These are phyloP conservation scores for Pelecanus crispus DNA, from an alignment of 2,113 vertebrate species.

Conservation along the genomic window DNA sequence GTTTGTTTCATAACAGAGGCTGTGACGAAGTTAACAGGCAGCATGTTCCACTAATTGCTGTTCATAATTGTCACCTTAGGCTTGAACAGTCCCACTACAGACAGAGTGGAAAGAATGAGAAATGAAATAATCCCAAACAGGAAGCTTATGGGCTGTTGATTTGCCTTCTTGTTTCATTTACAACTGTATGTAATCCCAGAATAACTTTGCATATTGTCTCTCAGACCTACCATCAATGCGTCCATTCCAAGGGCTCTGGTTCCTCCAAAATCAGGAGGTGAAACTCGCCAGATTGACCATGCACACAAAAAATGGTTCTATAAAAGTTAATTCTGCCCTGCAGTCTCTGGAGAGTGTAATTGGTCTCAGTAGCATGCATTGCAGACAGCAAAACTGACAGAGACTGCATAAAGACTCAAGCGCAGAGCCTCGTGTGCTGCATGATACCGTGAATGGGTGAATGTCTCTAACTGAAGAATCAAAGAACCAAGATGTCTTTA, in stretches of 20 bases:
- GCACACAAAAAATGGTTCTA: background rate
- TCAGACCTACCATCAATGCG: background rate
- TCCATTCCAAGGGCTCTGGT: background rate
- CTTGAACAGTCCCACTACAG: background rate
- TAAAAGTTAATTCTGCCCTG: background rate
- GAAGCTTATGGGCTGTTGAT: background rate
- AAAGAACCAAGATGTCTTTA: background rate
- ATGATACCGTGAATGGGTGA: background rate
- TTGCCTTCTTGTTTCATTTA: background rate
- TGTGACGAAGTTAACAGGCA: background rate
- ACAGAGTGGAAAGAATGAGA: background rate
- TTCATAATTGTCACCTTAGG: background rate
- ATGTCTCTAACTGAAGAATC: background rate
- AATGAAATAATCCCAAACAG: background rate
- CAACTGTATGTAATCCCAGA: background rate
- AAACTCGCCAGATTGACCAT: background rate
- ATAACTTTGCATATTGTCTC: background rate
- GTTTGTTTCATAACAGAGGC: background rate
- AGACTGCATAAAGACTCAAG: background rate
- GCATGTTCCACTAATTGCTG: background rate
- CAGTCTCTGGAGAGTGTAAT: background rate
- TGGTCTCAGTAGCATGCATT: background rate
- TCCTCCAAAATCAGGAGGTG: background rate
- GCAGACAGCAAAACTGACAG: background rate
- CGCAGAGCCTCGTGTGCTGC: background rate